Base-by-base conservation (phyloP, 2,888 invertebrate genomes). In the Cryptus armator region DNA sequence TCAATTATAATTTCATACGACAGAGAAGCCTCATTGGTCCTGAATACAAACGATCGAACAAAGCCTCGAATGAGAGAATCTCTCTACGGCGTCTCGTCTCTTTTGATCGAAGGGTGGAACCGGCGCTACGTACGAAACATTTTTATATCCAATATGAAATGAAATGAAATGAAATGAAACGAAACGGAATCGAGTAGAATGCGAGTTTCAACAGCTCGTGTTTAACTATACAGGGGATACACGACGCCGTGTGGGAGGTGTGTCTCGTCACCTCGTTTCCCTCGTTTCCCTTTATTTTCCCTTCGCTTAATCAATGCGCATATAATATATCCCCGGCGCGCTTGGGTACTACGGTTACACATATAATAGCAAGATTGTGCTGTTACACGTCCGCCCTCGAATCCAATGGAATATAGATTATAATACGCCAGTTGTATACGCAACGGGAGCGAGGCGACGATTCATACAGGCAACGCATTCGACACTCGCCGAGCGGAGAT, bases 221-320 rank as follows among this genome's bases (percentile, higher is more conserved):
- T 70, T 46, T 48, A 14, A 71, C 37, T 46, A 66, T 70, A 59
- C 16, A 66, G 46, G 1, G 4, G 37, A 24, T 64, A 14, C 56
- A 32, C 29, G 53, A 72, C 44, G 79, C 37, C 77, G 71, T 84
- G 87, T 84, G 19, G 59, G 79, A 78, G 68, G 77, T 53, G 77
- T 29, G 67, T 75, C 75, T 75, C 72, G 76, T 66, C 77, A 75
- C 64, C 56, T 76, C 68, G 81, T 78, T 83, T 66, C 53, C 72
- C 48, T 44, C 51, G 51, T 48, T 59, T 48, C 24, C 51, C 67
- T 78, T 59, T 68, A 78, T 83, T 83, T 83, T 62, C 71, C 64
- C 43, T 19, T 44, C 44, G 7, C 64, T 76, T 89, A 89, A 91
- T 90, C 88, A 88, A 90, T 88, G 90, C 89, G 89, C 87, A 89